phyloP scores from a whole-genome alignment of 2,797 vertebrate genomes.

The Peromyscus aztecus region DNA sequence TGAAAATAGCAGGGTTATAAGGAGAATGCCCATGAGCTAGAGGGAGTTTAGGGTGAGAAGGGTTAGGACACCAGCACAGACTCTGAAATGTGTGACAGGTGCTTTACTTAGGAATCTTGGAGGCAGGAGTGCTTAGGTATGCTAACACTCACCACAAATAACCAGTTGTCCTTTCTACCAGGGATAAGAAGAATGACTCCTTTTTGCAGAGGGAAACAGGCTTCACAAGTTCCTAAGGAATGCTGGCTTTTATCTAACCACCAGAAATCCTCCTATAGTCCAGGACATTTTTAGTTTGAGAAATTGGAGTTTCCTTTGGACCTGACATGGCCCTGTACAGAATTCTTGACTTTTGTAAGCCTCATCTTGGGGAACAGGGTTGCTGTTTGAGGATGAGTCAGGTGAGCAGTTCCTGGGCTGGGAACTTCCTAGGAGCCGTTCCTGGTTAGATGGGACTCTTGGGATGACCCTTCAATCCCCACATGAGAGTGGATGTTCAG shows the following conservation, averaged over 20 bases:
- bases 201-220: not conserved
- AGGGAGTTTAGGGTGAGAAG: not conserved
- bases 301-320: not conserved
- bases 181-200: not conserved
- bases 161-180: not conserved
- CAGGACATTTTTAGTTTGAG: not conserved
- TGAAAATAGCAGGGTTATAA: not conserved
- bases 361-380: not conserved
- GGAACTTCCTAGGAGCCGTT: not conserved
- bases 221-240: not conserved
- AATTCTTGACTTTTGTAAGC: not conserved
- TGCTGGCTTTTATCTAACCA: not conserved
- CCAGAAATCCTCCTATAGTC: too few species aligned
- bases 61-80: too few species aligned
- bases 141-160: not conserved
- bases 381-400: too few species aligned
- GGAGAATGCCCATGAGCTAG: not conserved
- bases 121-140: not conserved
- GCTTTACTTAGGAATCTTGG: not conserved
- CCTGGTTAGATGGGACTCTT: not conserved
- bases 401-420: not conserved
- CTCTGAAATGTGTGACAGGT: not conserved
- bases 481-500: rapidly evolving
- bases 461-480: too few species aligned
- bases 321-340: not conserved